Evolutionary conservation across 1,140 invertebrate species (phyloP).

Genomic region (Drosophila tristis): DNA sequence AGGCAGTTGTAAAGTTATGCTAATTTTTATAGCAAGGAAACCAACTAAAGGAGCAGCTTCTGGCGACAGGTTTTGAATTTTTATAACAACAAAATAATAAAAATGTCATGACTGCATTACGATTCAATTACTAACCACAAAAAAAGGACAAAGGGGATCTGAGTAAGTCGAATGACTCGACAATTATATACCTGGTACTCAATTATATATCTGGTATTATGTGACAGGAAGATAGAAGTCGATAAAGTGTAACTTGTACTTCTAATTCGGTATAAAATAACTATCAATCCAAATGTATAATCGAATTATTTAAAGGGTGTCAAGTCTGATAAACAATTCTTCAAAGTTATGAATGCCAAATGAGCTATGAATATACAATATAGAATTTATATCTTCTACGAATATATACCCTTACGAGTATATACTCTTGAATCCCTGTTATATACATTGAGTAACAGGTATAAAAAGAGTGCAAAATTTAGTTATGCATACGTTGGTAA

Average conservation of each 20-base stretch:
- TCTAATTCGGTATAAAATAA: too few relatives aligned
- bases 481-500: slow-evolving; percentile 19
- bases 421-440: slow-evolving; percentile 3
- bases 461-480: slow-evolving; percentile 49
- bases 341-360: too few relatives aligned
- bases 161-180: too few relatives aligned
- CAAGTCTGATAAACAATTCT: too few relatives aligned
- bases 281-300: too few relatives aligned
- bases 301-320: too few relatives aligned
- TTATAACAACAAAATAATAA: slow-evolving; percentile 60
- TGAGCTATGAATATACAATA: too few relatives aligned
- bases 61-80: slow-evolving; percentile 53
- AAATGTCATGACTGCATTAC: slow-evolving; percentile 63
- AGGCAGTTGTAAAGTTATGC: slow-evolving; percentile 71
- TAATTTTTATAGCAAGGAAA: slow-evolving; percentile 42
- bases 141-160: background rate
- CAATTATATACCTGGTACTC: slow-evolving; percentile 37
- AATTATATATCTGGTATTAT: background rate
- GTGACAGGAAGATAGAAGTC: too few relatives aligned
- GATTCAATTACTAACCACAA: slow-evolving; percentile 62
- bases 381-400: too few relatives aligned
- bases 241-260: too few relatives aligned
- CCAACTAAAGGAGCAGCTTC: slow-evolving; percentile 3
- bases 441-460: too few relatives aligned
- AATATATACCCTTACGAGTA: too few relatives aligned